Base-by-base conservation (phyloP, 2,888 invertebrate species). In the Patella pellucida region DNA sequence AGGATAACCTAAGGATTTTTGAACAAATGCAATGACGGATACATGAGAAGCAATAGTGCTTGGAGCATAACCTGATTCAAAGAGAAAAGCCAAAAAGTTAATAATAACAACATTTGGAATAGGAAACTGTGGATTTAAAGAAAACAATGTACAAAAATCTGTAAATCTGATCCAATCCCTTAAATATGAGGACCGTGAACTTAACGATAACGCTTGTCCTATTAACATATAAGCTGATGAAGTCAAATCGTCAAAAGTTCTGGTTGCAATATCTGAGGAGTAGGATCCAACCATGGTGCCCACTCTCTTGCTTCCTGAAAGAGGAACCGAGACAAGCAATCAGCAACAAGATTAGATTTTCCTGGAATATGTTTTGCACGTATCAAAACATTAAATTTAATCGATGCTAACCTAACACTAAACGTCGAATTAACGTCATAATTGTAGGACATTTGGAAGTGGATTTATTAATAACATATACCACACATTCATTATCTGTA, bases 271-370 rank as follows among this genome's bases (percentile, higher is more conserved):
- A n/a, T 11, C 23, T 62, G 62, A 62, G 62, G 62, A n/a, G n/a
- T n/a, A 12, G n/a, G 5, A 23, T 62, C 62, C n/a, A 62, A 62
- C 62, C 62, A 62, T 19, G 62, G 62, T 1, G 62, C 62, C n/a
- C 23, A 23, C 23, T 62, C 19, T 19, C 62, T 5, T 19, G 62
- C 62, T 62, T n/a, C 62, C 62, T 62, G 62, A 62, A 62, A 62
- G n/a, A 19, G 23, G 23, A 62, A 62, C 9, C 62, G 62, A n/a
- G 16, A 16, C 9, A 62, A 11, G 23, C 62, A 62, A 62, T 62
- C 62, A 62, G 62, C 62, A 5, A 62, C 62, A 19, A 62, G 23
- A 62, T 62, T 62, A 62, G 62, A 62, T 62, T 62, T 62, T 9
- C 62, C 62, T 19, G 62, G 19, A 16, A 62, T 62, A 62, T 62